Percentiles rank a stretch among this genome's conserved stretches.
phyloP scores from a whole-genome alignment of 1,140 invertebrate genomes.

The Chrysomallon squamiferum region DNA sequence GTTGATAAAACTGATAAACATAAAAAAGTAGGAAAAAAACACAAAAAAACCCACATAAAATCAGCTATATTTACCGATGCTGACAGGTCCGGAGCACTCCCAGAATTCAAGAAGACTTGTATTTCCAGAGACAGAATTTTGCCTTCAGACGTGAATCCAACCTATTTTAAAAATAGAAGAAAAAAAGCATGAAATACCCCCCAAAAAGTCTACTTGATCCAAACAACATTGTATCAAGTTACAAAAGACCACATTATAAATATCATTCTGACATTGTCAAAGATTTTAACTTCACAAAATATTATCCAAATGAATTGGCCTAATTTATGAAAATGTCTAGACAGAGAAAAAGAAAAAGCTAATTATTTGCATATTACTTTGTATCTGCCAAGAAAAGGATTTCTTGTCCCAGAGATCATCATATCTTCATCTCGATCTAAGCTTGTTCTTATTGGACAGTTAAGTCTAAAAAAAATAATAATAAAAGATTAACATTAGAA shows the following conservation, averaged over 20 bases:
- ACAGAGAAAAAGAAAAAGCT: neutral
- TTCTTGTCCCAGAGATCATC: slow-evolving; percentile 83
- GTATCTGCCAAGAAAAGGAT: slow-evolving; percentile 88
- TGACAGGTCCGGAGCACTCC: slow-evolving; percentile 84
- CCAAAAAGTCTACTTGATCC: too few relatives aligned
- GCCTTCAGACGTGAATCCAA: slow-evolving; percentile 78
- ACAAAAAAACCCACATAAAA: too few relatives aligned
- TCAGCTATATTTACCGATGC: slow-evolving; percentile 76
- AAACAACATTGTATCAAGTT: neutral
- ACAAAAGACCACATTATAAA: slow-evolving; percentile 1
- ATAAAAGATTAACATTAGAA: too few relatives aligned
- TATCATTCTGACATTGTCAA: neutral
- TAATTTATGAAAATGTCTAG: neutral
- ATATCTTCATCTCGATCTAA: slow-evolving; percentile 95
- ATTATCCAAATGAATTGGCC: neutral
- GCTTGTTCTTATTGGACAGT: slow-evolving; percentile 82
- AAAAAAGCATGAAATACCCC: slow-evolving; percentile 4
- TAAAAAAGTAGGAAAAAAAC: too few relatives aligned
- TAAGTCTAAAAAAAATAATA: slow-evolving; percentile 64
- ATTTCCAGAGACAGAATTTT: slow-evolving; percentile 76
- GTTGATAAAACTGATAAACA: too few relatives aligned
- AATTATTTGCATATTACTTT: slow-evolving; percentile 65
- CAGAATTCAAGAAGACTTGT: slow-evolving; percentile 82
- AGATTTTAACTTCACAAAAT: neutral
- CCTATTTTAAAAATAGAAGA: too few relatives aligned